Evolutionary conservation across 2,888 invertebrate genomes (phyloP).

Genomic region (Cepaea hortensis): DNA sequence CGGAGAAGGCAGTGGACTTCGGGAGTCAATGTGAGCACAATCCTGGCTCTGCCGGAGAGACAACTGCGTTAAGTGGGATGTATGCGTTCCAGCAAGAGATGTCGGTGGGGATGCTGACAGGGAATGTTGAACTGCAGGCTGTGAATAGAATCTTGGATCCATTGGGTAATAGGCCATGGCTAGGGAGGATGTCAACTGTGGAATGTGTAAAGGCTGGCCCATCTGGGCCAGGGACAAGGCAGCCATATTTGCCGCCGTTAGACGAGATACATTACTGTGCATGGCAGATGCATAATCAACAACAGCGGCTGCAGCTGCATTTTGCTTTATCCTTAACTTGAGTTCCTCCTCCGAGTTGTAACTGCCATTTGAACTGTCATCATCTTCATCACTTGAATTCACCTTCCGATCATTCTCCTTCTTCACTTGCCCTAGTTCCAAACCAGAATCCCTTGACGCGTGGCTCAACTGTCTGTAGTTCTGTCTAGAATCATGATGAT

Average conservation of each 20-base stretch:
- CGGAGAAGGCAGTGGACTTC: slow-evolving; percentile 43
- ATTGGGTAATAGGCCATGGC: slow-evolving; percentile 71
- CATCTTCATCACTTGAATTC: slow-evolving; percentile 34
- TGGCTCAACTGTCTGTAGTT: slow-evolving; percentile 6
- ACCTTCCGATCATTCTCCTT: slow-evolving; percentile 3
- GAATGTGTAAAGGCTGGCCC: slow-evolving; percentile 66
- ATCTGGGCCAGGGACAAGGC: slow-evolving; percentile 56
- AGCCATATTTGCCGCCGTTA: slow-evolving; percentile 55
- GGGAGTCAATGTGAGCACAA: slow-evolving; percentile 17
- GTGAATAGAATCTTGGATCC: slow-evolving; percentile 67
- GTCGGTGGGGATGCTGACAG: slow-evolving; percentile 34
- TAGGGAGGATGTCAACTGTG: slow-evolving; percentile 68
- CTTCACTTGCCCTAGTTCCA: slow-evolving; percentile 45
- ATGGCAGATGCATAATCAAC: slow-evolving; percentile 45
- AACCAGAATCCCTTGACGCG: slow-evolving; percentile 1
- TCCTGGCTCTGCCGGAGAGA: slow-evolving; percentile 39
- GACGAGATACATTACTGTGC: slow-evolving; percentile 47
- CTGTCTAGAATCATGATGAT: slow-evolving; percentile 5
- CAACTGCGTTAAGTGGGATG: slow-evolving; percentile 19
- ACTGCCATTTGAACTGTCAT: slow-evolving; percentile 39
- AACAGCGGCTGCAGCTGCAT: slow-evolving; percentile 29
- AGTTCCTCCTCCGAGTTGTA: slow-evolving; percentile 46
- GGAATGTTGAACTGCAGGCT: slow-evolving; percentile 50
- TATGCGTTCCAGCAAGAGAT: neutral
- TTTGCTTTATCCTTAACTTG: slow-evolving; percentile 45